These are phyloP conservation scores for Aphelinus certus DNA, from an alignment of 1,140 invertebrate genomes.

Conservation along the genomic window DNA sequence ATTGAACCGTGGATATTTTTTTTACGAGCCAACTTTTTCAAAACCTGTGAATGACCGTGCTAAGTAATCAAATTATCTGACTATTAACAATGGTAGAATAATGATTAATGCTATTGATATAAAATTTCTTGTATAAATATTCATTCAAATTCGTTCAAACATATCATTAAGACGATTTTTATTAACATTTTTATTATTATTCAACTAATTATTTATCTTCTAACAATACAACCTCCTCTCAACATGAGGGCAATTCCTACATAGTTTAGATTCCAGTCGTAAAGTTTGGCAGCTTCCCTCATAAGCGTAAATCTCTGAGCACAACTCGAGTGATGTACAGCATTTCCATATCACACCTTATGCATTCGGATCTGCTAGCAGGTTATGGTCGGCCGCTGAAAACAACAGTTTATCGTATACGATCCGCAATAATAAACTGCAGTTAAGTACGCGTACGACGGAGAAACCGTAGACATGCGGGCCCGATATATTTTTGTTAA, in stretches of 20 bases:
- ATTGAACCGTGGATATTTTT: background rate
- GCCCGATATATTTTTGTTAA: no score
- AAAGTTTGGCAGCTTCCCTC: slow-evolving; percentile 89
- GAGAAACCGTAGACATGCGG: no score
- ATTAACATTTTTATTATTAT: background rate
- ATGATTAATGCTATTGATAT: background rate
- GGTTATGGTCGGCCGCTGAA: no score
- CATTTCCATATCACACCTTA: no score
- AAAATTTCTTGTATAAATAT: background rate
- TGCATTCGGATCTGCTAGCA: no score
- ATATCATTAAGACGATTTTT: background rate
- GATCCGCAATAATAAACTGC: no score
- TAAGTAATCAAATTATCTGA: no score
- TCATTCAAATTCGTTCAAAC: background rate
- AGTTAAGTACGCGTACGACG: no score
- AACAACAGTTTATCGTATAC: no score
- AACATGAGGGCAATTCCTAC: slow-evolving; percentile 99
- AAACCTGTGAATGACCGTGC: no score
- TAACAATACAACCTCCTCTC: slow-evolving; percentile 99
- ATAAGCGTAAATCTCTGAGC: slow-evolving; percentile 99
- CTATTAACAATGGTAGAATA: no score
- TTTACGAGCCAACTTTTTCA: no score
- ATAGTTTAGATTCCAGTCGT: slow-evolving; percentile 96
- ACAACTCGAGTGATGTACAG: slow-evolving; percentile 66
- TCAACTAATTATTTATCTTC: slow-evolving; percentile 71